Base-by-base conservation (phyloP, 2,888 invertebrate genomes). In the Notocelia uddmanniana region DNA sequence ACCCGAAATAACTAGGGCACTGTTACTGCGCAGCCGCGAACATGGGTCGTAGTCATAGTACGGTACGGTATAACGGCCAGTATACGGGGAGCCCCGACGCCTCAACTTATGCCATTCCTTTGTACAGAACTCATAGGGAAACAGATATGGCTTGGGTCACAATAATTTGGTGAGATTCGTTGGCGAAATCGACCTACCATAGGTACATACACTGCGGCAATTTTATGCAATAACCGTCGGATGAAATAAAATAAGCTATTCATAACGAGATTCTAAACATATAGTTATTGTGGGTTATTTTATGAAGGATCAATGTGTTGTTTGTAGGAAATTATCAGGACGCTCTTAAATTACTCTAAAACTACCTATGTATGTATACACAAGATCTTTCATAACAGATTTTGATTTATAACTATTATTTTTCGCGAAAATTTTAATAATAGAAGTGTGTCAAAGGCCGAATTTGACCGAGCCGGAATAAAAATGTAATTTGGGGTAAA, bases 1-100 rank as follows among this genome's bases (percentile, higher is more conserved):
- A 90, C 89, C 93, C 91, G 82, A 92, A 92, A 92, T 92, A 92
- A 92, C 92, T 91, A 89, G 91, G 91, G 83, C 92, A 89, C 87
- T 85, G 89, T 91, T 89, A 90, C 87, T 88, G 90, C 91, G 89
- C 90, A 89, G 87, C 77, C 86, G 88, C 88, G 87, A 88, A 84
- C 88, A 86, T 87, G 87, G 88, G 83, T 85, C 85, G 80, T 83
- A 83, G 86, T 82, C 83, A 78, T 78, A 79, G 78, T 81, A 81
- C 81, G 79, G 75, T 76, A 81, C 81, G 79, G 75, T 76, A 78
- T 72, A 10, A 67, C 79, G 79, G 64, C 89, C 86, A 82, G 75
- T 76, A 54, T 73, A 78, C 45, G 52, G 58, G 77, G 86, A 85
- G 52, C 85, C 78, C 77, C 11, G 37, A 54, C 52, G 54, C 34